phyloP scores from a whole-genome alignment of 2,797 vertebrate genomes.

The Xiphorhynchus erythropygius region DNA sequence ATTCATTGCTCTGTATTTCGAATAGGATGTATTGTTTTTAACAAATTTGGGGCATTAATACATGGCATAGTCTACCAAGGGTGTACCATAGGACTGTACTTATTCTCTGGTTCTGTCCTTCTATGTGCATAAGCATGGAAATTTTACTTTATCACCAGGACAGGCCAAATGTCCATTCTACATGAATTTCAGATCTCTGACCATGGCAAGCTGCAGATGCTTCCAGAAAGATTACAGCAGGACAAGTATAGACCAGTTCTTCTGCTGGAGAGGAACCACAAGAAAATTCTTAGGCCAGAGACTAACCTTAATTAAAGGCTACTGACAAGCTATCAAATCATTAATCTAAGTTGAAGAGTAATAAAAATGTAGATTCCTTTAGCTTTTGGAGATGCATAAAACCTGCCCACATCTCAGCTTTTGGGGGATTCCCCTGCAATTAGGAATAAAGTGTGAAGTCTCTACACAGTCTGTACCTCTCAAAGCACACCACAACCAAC shows the following conservation, averaged over 20 bases:
- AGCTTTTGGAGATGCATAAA: not conserved
- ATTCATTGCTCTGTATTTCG: not conserved
- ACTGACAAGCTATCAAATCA: not conserved
- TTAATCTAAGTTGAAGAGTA: not conserved
- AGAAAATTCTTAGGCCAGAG: not conserved
- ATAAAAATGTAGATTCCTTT: not conserved
- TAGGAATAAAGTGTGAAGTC: not conserved
- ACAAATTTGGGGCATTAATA: not conserved
- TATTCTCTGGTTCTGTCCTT: not conserved
- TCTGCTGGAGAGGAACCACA: not conserved
- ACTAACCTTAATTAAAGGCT: not conserved
- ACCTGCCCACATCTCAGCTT: not conserved
- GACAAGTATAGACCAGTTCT: not conserved
- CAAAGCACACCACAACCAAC: not conserved
- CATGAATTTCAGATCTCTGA: not conserved
- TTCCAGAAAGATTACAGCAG: not conserved
- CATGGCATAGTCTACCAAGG: not conserved
- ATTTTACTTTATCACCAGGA: not conserved
- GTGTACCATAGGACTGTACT: not conserved
- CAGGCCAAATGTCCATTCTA: not conserved
- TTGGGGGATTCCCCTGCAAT: not conserved
- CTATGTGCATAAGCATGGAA: not conserved
- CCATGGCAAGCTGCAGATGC: not conserved
- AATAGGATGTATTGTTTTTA: not conserved
- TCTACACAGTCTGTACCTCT: not conserved